These are phyloP conservation scores for Avahi laniger DNA, from an alignment of 2,797 vertebrate genomes.

Conservation along the genomic window DNA sequence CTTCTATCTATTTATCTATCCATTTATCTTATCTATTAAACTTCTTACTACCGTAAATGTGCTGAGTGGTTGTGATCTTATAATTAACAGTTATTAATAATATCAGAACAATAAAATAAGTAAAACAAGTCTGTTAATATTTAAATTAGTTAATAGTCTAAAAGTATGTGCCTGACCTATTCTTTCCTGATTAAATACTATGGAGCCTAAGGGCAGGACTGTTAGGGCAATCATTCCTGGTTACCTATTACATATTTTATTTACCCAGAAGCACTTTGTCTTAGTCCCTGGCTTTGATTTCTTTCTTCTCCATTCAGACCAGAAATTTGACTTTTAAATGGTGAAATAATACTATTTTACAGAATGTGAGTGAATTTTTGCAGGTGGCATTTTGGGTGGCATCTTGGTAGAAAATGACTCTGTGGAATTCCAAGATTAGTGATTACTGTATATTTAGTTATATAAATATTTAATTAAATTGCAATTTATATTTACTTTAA, in stretches of 20 bases:
- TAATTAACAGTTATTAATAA: background rate
- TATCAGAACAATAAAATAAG: background rate
- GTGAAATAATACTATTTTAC: background rate
- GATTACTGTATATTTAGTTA: background rate
- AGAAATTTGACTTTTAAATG: background rate
- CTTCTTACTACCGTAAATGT: background rate
- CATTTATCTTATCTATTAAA: background rate
- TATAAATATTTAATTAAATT: background rate
- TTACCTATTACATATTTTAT: background rate
- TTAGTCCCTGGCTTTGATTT: background rate
- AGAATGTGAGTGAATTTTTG: background rate
- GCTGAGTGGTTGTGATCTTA: background rate
- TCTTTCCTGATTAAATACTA: background rate
- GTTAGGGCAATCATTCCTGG: background rate
- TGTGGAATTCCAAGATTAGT: background rate
- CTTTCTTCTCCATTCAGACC: background rate
- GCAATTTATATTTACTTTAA: background rate
- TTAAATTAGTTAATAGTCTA: background rate
- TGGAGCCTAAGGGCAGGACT: background rate
- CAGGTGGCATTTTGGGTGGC: background rate
- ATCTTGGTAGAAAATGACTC: background rate
- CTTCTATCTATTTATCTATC: background rate
- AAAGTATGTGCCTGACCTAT: background rate
- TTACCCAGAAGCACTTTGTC: background rate
- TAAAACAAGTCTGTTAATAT: background rate